phyloP scores from a whole-genome alignment of 2,888 invertebrate species.

The Octodonta nipae region DNA sequence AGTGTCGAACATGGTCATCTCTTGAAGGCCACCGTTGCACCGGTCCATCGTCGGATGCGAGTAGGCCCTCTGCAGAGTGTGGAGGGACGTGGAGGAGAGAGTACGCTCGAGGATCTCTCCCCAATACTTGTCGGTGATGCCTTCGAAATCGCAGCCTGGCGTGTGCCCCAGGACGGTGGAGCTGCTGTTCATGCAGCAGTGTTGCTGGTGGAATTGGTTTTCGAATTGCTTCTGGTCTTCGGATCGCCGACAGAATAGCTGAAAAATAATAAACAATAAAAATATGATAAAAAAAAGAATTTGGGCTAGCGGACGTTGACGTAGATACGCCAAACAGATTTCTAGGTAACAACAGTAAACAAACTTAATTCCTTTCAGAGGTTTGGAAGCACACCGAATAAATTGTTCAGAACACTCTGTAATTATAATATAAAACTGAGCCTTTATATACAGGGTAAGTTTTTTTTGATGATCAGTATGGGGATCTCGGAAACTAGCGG shows the following conservation, averaged over 20 bases:
- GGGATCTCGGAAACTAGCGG: too few species aligned
- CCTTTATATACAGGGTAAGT: too few species aligned
- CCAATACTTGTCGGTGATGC: conserved; percentile 45
- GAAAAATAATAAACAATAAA: conserved; percentile 16
- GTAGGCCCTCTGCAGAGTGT: conserved; percentile 39
- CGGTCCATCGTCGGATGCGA: conserved; percentile 26
- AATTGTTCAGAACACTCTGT: too few species aligned
- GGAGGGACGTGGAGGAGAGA: conserved; percentile 60
- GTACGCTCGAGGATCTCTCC: conserved; percentile 63
- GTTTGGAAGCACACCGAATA: too few species aligned
- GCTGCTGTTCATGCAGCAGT: conserved; percentile 26
- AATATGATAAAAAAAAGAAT: too few species aligned
- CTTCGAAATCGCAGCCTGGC: conserved; percentile 39
- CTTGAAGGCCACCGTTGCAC: conserved; percentile 31
- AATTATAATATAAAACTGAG: too few species aligned
- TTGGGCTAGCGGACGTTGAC: too few species aligned
- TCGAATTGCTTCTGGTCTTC: conserved; percentile 19
- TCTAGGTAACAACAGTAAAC: too few species aligned
- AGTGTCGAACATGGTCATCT: conserved; percentile 30
- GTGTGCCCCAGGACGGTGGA: conserved; percentile 24
- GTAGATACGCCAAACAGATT: too few species aligned
- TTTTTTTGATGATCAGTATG: too few species aligned
- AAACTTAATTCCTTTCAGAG: too few species aligned
- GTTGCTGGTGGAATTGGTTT: conserved; percentile 20
- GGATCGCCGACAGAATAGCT: conserved; percentile 28